A percentile compares a stretch with the other conserved stretches of the same genome.
phyloP scores from a whole-genome alignment of 2,888 invertebrate genomes.

The Campaea margaritaria region DNA sequence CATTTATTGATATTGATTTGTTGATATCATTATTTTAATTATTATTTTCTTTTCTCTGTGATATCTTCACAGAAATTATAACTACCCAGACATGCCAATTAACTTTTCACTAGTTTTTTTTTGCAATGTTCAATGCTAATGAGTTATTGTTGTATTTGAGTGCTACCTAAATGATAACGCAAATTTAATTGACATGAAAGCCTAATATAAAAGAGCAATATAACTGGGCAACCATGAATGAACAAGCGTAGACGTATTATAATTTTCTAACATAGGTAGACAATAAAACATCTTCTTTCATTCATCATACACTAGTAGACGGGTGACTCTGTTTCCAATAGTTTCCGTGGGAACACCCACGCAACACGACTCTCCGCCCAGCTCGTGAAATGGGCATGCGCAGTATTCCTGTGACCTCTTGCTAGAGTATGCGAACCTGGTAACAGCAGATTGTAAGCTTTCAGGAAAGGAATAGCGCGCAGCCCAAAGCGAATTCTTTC shows the following conservation, averaged over 20 bases:
- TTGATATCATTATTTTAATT: too few relatives aligned
- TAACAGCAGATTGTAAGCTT: slow-evolving; percentile 87
- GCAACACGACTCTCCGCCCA: slow-evolving; percentile 74
- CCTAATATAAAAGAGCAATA: slow-evolving; percentile 17
- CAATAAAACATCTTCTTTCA: slow-evolving; percentile 49
- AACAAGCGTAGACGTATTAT: slow-evolving; percentile 1
- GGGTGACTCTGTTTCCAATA: slow-evolving; percentile 71
- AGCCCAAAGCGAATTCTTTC: slow-evolving; percentile 54
- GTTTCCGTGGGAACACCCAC: slow-evolving; percentile 69
- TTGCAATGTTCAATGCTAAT: too few relatives aligned
- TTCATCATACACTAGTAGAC: slow-evolving; percentile 65
- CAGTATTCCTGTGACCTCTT: slow-evolving; percentile 51
- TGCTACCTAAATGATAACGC: too few relatives aligned
- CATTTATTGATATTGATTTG: too few relatives aligned
- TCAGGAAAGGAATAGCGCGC: slow-evolving; percentile 85
- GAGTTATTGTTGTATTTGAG: too few relatives aligned
- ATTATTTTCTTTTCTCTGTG: too few relatives aligned
- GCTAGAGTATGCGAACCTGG: slow-evolving; percentile 77
- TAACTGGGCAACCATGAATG: slow-evolving; percentile 27
- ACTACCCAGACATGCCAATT: too few relatives aligned
- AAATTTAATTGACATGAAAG: not conserved
- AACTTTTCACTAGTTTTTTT: too few relatives aligned
- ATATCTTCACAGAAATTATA: too few relatives aligned
- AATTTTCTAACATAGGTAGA: slow-evolving; percentile 21
- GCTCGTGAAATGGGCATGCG: slow-evolving; percentile 59